Conservation (phyloP, 1,140 invertebrate species). For the Mizuhopecten yessoensis region DNA sequence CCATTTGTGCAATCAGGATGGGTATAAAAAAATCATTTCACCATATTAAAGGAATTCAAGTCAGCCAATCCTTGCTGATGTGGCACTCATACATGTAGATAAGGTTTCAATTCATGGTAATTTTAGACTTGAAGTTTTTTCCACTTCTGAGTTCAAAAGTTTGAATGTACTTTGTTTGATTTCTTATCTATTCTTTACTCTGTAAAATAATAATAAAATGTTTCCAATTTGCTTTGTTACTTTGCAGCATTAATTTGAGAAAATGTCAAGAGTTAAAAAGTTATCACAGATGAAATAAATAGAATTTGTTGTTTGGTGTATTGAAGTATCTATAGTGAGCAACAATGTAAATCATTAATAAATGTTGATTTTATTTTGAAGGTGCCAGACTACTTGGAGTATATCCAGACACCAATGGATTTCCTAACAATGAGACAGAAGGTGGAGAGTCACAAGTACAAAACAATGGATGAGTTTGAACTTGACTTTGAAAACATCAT, state of each 20-base stretch:
- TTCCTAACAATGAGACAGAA: constrained; percentile 95
- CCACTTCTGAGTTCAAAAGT: not conserved
- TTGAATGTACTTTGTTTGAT: not conserved
- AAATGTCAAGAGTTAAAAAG: not conserved
- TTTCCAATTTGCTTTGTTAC: not conserved
- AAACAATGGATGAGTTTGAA: constrained; percentile 91
- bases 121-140: not conserved
- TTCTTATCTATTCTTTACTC: not conserved
- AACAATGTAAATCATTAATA: not conserved
- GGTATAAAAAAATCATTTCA: not conserved
- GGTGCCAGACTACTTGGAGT: constrained; percentile 95
- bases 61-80: not conserved
- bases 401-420: constrained; percentile 98
- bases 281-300: not conserved
- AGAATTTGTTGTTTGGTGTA: not conserved
- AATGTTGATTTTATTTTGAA: constrained; percentile 76
- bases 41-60: not conserved
- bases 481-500: constrained; percentile 97
- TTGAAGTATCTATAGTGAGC: not conserved
- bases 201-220: not conserved
- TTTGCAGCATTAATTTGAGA: not conserved
- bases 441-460: constrained; percentile 90
- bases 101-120: not conserved
- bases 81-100: not conserved
- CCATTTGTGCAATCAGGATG: not conserved